Evolutionary conservation across 2,797 vertebrate genomes (phyloP).

Genomic region (Simalia tracyae): DNA sequence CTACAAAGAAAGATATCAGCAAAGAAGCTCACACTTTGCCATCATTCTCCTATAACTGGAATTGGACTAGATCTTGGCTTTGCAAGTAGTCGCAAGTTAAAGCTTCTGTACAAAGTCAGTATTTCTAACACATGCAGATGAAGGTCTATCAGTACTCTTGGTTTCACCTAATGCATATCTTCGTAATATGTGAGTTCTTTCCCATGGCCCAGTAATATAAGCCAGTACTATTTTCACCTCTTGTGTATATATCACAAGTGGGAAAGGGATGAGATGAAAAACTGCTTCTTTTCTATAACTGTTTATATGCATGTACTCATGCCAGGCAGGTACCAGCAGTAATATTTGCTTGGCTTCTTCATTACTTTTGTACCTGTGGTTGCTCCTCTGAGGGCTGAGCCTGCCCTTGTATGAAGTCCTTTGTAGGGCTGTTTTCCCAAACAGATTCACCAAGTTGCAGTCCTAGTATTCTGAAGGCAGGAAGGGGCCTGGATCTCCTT

Average conservation of each 20-base stretch:
- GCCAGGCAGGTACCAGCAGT: slow-evolving; percentile 10
- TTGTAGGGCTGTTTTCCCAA: slow-evolving; percentile 27
- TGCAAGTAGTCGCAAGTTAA: neutral
- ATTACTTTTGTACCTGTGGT: neutral
- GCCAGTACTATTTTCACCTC: neutral
- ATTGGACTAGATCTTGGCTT: neutral
- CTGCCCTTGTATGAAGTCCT: neutral
- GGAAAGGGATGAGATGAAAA: neutral
- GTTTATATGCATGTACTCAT: neutral
- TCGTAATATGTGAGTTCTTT: neutral
- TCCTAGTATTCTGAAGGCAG: slow-evolving; percentile 50
- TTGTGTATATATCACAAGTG: neutral
- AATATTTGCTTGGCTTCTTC: slow-evolving; percentile 42
- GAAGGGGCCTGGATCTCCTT: slow-evolving; percentile 55
- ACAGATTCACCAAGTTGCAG: slow-evolving; percentile 24
- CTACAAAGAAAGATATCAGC: too few species aligned
- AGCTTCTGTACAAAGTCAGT: neutral
- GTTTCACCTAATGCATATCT: neutral
- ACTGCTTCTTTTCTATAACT: neutral
- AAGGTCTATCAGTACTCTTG: neutral
- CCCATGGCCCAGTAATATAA: neutral
- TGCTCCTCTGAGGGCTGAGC: neutral
- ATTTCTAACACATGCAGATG: neutral
- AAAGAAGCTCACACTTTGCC: neutral
- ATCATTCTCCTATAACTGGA: neutral